A percentile compares a stretch with the other conserved stretches of the same genome.
phyloP scores from a whole-genome alignment of 2,113 vertebrate genomes.

The Melozone crissalis region DNA sequence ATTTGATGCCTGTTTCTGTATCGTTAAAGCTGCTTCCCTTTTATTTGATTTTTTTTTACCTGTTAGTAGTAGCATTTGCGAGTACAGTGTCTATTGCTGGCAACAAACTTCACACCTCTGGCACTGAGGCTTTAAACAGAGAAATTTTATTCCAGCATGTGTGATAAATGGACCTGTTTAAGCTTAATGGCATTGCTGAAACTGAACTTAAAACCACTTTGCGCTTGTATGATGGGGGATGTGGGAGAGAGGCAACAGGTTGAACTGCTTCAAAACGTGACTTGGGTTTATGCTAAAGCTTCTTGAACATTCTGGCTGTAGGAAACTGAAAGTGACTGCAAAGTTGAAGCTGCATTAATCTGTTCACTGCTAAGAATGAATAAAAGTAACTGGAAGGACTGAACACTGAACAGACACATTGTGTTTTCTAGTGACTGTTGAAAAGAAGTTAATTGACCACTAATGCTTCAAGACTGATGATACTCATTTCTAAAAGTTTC shows the following conservation, averaged over 20 bases:
- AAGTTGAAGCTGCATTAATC: background rate
- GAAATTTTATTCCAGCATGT: conserved; percentile 1
- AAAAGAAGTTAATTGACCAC: background rate
- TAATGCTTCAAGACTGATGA: background rate
- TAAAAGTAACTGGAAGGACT: background rate
- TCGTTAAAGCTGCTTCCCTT: conserved; percentile 42
- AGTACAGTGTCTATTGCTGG: conserved; percentile 20
- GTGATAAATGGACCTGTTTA: background rate
- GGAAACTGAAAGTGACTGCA: background rate
- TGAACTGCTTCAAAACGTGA: background rate
- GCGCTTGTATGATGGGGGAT: background rate
- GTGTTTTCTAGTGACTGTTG: background rate
- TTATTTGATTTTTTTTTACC: background rate
- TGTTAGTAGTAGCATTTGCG: conserved; percentile 33
- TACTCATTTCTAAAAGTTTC: background rate
- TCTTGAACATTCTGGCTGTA: background rate
- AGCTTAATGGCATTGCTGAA: conserved; percentile 17
- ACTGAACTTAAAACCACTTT: conserved; percentile 26
- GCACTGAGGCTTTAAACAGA: conserved; percentile 5
- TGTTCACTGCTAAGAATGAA: background rate
- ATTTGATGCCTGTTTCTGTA: conserved; percentile 42
- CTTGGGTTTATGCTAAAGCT: background rate
- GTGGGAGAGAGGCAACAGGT: background rate
- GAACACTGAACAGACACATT: background rate
- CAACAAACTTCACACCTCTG: background rate